Conservation (phyloP, 2,888 invertebrate species). For the Ametastegia equiseti region DNA sequence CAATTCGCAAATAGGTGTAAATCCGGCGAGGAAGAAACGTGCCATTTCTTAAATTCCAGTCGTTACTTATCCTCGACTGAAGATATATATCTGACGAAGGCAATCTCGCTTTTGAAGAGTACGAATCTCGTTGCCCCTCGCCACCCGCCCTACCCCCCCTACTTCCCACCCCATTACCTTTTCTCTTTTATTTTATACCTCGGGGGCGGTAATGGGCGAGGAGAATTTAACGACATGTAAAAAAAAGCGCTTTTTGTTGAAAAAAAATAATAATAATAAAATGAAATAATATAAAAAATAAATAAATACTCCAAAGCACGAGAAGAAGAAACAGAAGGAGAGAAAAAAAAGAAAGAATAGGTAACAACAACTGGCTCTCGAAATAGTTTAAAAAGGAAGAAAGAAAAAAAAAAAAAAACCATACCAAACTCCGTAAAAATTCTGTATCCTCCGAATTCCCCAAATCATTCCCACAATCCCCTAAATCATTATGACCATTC, state of each 20-base stretch:
- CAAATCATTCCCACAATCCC: not conserved
- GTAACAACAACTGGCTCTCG: too few relatives aligned
- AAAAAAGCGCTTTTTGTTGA: not conserved
- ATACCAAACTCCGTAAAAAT: too few relatives aligned
- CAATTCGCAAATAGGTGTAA: too few relatives aligned
- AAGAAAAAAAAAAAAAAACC: too few relatives aligned
- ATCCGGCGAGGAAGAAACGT: conserved; percentile 3
- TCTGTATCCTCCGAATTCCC: not conserved
- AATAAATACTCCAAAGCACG: not conserved
- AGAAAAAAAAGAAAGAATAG: too few relatives aligned
- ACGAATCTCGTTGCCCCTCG: not conserved
- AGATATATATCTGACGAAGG: conserved; percentile 37
- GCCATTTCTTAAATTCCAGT: conserved; percentile 22
- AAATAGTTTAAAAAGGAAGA: too few relatives aligned
- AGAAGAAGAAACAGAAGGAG: not conserved
- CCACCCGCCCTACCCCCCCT: not conserved
- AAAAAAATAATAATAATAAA: not conserved
- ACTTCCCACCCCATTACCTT: too few relatives aligned
- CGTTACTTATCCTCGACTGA: conserved; percentile 10
- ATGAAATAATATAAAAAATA: not conserved
- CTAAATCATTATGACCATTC: not conserved
- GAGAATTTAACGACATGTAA: conserved; percentile 1
- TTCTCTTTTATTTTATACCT: not conserved
- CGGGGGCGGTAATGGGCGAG: not conserved
- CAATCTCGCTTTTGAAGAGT: conserved; percentile 32